Evolutionary conservation across 2,113 vertebrate genomes (phyloP).

Genomic region (Muntiacus reevesi): DNA sequence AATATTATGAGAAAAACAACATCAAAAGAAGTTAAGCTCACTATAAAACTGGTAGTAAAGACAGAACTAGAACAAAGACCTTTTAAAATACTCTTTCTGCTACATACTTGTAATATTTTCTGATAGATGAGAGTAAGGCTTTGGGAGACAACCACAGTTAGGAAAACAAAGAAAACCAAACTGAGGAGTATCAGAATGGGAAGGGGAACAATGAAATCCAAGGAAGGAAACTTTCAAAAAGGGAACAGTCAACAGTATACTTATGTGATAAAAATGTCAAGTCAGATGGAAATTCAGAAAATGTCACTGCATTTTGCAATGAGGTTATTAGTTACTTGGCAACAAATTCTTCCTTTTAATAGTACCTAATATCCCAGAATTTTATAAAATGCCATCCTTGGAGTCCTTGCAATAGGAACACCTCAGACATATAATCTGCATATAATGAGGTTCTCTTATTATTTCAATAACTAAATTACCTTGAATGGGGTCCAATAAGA

Average conservation of each 20-base stretch:
- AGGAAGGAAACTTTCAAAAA: slow-evolving; percentile 3
- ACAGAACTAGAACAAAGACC: not conserved
- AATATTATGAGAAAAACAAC: slow-evolving; percentile 11
- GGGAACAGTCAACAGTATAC: not conserved
- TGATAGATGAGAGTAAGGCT: not conserved
- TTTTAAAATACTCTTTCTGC: slow-evolving; percentile 16
- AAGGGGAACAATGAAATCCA: not conserved
- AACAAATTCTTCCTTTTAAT: slow-evolving; percentile 36
- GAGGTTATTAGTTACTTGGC: slow-evolving; percentile 33
- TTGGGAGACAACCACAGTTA: not conserved
- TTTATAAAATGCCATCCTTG: slow-evolving; percentile 15
- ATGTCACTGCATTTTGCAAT: slow-evolving; percentile 21
- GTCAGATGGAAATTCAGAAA: not conserved
- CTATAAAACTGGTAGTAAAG: not conserved
- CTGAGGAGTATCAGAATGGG: not conserved
- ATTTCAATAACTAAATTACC: slow-evolving; percentile 25
- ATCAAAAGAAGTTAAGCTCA: not conserved
- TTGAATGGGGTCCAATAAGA: slow-evolving; percentile 30
- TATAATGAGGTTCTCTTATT: slow-evolving; percentile 31
- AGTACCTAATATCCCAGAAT: not conserved
- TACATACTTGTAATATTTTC: not conserved
- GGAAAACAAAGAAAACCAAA: slow-evolving; percentile 17
- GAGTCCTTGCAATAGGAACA: slow-evolving; percentile 16
- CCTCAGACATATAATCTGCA: not conserved
- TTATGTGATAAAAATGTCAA: not conserved